Percentiles rank a stretch among this genome's conserved stretches.
These are phyloP conservation scores for Chlorops oryzae DNA, from an alignment of 1,140 invertebrate genomes.

Conservation along the genomic window DNA sequence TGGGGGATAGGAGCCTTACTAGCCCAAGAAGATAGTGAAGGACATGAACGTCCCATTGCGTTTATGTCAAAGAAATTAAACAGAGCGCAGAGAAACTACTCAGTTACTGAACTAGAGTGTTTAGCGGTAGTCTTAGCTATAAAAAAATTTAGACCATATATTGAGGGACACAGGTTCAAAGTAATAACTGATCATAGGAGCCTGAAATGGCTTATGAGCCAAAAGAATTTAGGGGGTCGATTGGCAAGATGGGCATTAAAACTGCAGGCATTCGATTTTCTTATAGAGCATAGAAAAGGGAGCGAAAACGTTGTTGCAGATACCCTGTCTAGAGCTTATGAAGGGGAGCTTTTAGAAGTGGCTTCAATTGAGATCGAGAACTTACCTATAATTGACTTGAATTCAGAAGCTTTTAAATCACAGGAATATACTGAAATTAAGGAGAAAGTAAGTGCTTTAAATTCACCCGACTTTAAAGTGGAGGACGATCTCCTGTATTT, in stretches of 20 bases:
- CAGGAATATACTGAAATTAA: no score
- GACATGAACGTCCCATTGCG: slow-evolving; percentile 7
- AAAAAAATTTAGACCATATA: slow-evolving; percentile 42
- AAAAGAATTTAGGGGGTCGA: not conserved
- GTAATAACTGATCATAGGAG: not conserved
- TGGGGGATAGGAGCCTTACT: slow-evolving; percentile 3
- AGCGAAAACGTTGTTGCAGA: slow-evolving; percentile 27
- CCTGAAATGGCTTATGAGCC: not conserved
- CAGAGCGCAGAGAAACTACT: slow-evolving; percentile 10
- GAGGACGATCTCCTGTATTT: no score
- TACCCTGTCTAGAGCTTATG: slow-evolving; percentile 12
- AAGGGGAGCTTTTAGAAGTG: no score
- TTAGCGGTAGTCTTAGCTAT: slow-evolving; percentile 27
- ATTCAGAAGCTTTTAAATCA: no score
- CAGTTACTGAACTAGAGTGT: slow-evolving; percentile 10
- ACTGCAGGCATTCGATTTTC: slow-evolving; percentile 13
- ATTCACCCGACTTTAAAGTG: no score
- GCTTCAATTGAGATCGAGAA: no score
- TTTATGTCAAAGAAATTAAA: slow-evolving; percentile 21
- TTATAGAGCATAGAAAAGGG: slow-evolving; percentile 32
- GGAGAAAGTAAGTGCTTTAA: no score
- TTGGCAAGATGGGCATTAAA: not conserved
- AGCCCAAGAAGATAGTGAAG: slow-evolving; percentile 1
- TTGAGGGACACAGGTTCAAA: slow-evolving; percentile 41
- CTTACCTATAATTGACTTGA: no score